Conservation (phyloP, 2,888 invertebrate species). For the Globia sparganii region DNA sequence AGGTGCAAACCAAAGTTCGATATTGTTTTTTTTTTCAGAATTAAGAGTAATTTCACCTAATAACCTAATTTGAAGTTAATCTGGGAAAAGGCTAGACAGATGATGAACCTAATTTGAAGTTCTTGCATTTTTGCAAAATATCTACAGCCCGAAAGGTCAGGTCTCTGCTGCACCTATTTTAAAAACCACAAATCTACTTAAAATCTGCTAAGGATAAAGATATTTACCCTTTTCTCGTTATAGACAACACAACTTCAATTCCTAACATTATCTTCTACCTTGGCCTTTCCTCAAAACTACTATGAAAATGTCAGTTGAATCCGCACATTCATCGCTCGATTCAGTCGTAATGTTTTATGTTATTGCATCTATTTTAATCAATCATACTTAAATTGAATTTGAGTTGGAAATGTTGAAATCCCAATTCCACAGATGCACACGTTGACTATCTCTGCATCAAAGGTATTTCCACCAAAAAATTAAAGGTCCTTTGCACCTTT, state of each 20-base stretch:
- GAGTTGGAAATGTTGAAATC: slow-evolving; percentile 17
- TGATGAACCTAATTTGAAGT: neutral
- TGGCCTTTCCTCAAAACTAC: slow-evolving; percentile 48
- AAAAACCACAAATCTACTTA: slow-evolving; percentile 1
- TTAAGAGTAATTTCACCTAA: neutral
- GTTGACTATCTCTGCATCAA: slow-evolving; percentile 1
- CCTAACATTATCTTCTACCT: slow-evolving; percentile 29
- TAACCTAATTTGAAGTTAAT: neutral
- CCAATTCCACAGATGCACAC: neutral
- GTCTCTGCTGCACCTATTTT: neutral
- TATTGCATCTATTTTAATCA: slow-evolving; percentile 14
- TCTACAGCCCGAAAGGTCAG: neutral
- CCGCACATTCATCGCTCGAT: slow-evolving; percentile 21
- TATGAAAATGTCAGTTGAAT: slow-evolving; percentile 52
- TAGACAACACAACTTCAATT: slow-evolving; percentile 30
- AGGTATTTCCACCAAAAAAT: slow-evolving; percentile 5
- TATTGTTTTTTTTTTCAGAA: neutral
- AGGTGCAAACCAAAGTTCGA: neutral
- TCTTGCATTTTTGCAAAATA: neutral
- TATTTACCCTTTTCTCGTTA: slow-evolving; percentile 23
- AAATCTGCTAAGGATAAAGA: neutral
- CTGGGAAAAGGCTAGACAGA: too few relatives aligned
- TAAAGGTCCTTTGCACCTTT: slow-evolving; percentile 9
- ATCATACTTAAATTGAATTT: slow-evolving; percentile 22
- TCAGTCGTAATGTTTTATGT: slow-evolving; percentile 37